Conservation (phyloP, 1,140 invertebrate genomes). For the Neotoxoptera formosana region DNA sequence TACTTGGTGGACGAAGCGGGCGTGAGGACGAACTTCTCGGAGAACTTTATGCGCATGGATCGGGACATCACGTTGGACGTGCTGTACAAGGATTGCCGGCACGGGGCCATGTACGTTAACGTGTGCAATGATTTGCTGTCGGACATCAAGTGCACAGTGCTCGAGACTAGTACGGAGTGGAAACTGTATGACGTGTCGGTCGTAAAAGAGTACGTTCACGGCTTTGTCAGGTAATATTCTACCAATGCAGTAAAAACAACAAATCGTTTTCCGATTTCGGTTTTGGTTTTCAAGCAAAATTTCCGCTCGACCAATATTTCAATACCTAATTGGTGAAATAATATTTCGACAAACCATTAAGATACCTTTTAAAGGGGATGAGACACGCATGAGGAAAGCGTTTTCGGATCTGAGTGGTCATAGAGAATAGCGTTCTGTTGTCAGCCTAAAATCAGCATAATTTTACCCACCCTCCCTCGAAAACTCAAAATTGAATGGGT, state of each 20-base stretch:
- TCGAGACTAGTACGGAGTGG: constrained; percentile 11
- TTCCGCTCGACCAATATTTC: neutral
- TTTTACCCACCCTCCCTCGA: no score
- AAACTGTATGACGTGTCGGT: neutral
- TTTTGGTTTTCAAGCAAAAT: neutral
- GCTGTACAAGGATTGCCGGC: constrained; percentile 38
- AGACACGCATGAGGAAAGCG: no score
- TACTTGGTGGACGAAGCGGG: constrained; percentile 46
- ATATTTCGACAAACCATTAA: neutral
- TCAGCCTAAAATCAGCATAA: no score
- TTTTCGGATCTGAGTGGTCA: no score
- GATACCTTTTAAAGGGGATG: no score
- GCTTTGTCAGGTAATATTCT: constrained; percentile 6
- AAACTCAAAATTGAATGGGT: no score
- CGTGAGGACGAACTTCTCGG: constrained; percentile 38
- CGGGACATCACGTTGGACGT: constrained; percentile 19
- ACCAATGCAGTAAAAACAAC: neutral
- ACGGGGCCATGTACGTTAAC: constrained; percentile 24
- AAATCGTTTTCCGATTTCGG: neutral
- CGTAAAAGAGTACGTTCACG: constrained; percentile 37
- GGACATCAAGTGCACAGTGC: neutral
- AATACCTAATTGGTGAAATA: neutral
- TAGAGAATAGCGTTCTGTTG: no score
- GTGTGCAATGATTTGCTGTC: constrained; percentile 30
- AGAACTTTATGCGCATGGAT: constrained; percentile 36